Percentiles rank a stretch among this genome's conserved stretches.
Evolutionary conservation across 2,888 invertebrate genomes (phyloP).

Genomic region (Acrobasis consociella): DNA sequence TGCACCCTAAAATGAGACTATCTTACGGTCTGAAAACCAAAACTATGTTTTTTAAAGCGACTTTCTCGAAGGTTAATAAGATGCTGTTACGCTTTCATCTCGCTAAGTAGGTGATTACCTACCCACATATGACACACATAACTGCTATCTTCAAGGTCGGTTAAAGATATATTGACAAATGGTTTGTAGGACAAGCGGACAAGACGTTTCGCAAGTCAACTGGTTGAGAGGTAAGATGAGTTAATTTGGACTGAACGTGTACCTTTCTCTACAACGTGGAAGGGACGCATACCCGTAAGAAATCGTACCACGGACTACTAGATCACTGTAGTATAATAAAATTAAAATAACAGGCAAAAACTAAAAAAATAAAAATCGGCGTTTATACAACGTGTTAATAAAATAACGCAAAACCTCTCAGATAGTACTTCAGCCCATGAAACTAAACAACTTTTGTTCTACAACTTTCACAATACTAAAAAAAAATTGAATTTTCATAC

Average conservation of each 20-base stretch:
- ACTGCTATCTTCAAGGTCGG: constrained; percentile 16
- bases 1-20: background rate
- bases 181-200: constrained; percentile 20
- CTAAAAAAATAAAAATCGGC: too few species aligned
- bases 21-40: constrained; percentile 18
- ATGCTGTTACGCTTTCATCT: constrained; percentile 22
- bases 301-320: too few species aligned
- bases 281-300: too few species aligned
- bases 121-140: constrained; percentile 10
- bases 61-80: constrained; percentile 20
- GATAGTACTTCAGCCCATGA: too few species aligned
- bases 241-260: background rate
- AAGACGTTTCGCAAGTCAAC: constrained; percentile 13
- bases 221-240: background rate
- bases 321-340: too few species aligned
- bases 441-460: too few species aligned
- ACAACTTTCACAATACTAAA: too few species aligned
- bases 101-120: background rate
- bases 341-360: too few species aligned
- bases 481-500: too few species aligned
- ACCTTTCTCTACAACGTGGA: too few species aligned
- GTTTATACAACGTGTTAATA: too few species aligned
- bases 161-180: constrained; percentile 17
- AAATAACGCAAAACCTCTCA: too few species aligned
- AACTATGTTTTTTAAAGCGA: constrained; percentile 2